Conservation (phyloP, 1,140 invertebrate genomes). For the Macrobrachium rosenbergii region DNA sequence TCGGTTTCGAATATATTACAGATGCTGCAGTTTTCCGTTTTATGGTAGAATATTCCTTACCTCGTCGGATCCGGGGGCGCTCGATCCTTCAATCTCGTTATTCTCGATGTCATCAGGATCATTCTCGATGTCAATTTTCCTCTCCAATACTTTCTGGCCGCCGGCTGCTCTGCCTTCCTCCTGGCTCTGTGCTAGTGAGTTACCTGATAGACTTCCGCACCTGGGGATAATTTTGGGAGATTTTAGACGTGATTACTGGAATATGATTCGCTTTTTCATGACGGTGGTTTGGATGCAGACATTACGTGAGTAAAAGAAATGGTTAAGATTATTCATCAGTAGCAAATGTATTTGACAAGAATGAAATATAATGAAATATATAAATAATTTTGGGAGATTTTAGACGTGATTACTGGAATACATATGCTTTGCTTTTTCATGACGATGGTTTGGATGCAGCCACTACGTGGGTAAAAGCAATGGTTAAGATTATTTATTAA, state of each 20-base stretch:
- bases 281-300: no score
- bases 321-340: neutral
- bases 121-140: slow-evolving; percentile 29
- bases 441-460: no score
- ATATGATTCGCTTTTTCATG: no score
- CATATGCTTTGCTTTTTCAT: no score
- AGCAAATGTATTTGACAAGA: neutral
- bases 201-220: slow-evolving; percentile 28
- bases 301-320: neutral
- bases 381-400: neutral
- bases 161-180: neutral
- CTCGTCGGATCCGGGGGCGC: slow-evolving; percentile 7
- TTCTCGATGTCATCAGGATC: slow-evolving; percentile 37
- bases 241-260: neutral
- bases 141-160: slow-evolving; percentile 8
- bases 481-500: neutral
- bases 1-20: no score
- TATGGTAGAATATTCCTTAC: no score
- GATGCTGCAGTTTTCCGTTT: no score
- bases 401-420: neutral
- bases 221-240: neutral
- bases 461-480: neutral
- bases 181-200: neutral
- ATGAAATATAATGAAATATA: no score
- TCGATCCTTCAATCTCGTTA: slow-evolving; percentile 52